Percentiles rank a stretch among this genome's conserved stretches.
Evolutionary conservation across 2,113 vertebrate genomes (phyloP).

Genomic region (Globicephala melas): DNA sequence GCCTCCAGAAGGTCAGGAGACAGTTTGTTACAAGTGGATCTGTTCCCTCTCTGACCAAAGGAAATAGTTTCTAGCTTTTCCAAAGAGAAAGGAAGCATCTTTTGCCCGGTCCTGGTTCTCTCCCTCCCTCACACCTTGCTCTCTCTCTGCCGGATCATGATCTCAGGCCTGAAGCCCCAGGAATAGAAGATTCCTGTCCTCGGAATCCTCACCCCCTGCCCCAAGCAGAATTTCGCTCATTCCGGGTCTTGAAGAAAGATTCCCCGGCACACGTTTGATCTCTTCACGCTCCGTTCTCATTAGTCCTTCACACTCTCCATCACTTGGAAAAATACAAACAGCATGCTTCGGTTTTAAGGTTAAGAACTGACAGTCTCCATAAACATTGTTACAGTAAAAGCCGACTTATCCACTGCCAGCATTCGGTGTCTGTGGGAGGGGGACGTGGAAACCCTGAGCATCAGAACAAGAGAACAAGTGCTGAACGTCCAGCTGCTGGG

Average conservation of each 20-base stretch:
- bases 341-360: constrained; percentile 79
- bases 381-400: constrained; percentile 80
- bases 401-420: constrained; percentile 78
- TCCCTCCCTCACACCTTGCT: not conserved
- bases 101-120: not conserved
- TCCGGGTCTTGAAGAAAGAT: constrained; percentile 71
- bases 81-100: not conserved
- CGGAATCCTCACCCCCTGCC: not conserved
- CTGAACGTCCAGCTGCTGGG: not conserved
- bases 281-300: constrained; percentile 77
- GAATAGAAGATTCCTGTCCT: not conserved
- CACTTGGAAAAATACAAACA: constrained; percentile 82
- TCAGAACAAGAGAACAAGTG: constrained; percentile 57
- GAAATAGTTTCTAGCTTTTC: constrained; percentile 27
- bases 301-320: constrained; percentile 81
- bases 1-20: constrained; percentile 37
- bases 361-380: constrained; percentile 81
- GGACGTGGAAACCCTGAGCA: constrained; percentile 11
- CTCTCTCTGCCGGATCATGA: constrained; percentile 8
- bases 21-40: constrained; percentile 34
- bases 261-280: constrained; percentile 75
- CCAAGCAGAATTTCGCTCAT: constrained; percentile 55
- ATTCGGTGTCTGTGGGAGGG: constrained; percentile 59
- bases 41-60: constrained; percentile 37
- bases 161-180: not conserved